Percentiles rank a stretch among this genome's conserved stretches.
phyloP scores from a whole-genome alignment of 2,888 invertebrate genomes.

The Lithodes maja region DNA sequence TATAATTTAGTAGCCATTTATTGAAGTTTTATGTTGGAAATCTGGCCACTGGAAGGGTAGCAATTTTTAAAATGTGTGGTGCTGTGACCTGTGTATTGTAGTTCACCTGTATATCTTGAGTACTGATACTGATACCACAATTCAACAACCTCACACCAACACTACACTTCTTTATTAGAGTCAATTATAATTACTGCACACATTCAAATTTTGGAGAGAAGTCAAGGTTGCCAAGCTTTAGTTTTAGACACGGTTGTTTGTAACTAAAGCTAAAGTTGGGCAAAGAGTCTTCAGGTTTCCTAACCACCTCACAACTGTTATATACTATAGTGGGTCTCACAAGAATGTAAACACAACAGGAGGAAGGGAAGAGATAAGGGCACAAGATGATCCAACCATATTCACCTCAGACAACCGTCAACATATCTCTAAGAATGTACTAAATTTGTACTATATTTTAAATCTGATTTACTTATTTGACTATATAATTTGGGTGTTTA shows the following conservation, averaged over 20 bases:
- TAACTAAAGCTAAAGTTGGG: not conserved
- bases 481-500: too few species aligned
- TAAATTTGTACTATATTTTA: too few species aligned
- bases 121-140: constrained; percentile 35
- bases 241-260: not conserved
- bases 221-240: constrained; percentile 11
- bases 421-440: too few species aligned
- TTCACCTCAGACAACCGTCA: not conserved
- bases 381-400: not conserved
- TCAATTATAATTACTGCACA: not conserved
- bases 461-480: too few species aligned
- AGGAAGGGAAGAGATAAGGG: not conserved
- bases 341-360: not conserved
- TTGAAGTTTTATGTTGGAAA: too few species aligned
- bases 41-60: too few species aligned
- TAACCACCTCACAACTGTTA: too few species aligned
- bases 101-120: constrained; percentile 53
- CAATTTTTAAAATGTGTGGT: not conserved
- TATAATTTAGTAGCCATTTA: too few species aligned
- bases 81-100: constrained; percentile 31
- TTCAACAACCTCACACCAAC: constrained; percentile 13
- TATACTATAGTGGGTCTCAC: not conserved
- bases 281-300: too few species aligned
- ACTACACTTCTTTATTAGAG: not conserved
- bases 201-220: not conserved